Evolutionary conservation across 92 coral and sea anemone genomes (phyloP).

Genomic region (Actinostola sp.): DNA sequence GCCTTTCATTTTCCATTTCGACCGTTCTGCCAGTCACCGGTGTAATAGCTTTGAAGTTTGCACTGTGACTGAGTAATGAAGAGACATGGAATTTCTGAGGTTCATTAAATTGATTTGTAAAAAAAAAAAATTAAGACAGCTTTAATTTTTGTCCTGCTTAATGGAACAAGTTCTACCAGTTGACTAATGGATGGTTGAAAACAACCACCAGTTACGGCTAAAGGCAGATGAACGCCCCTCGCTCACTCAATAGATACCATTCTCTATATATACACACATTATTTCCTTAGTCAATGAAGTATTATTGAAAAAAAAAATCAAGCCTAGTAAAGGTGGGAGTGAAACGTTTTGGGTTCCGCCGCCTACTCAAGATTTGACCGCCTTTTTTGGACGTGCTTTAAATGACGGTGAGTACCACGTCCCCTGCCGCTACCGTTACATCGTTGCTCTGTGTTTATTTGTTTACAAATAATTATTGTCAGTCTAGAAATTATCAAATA

Average conservation of each 20-base stretch:
- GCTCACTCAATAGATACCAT: background rate
- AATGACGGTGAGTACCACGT: background rate
- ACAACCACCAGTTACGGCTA: constrained; percentile 5
- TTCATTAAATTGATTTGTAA: constrained; percentile 12
- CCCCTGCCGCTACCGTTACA: background rate
- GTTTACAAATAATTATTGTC: constrained; percentile 8
- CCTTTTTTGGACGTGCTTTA: background rate
- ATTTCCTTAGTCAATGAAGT: background rate
- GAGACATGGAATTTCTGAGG: background rate
- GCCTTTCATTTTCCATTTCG: too few relatives aligned
- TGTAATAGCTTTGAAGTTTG: too few relatives aligned
- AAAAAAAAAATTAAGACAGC: constrained; percentile 5
- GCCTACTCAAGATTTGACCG: constrained; percentile 2
- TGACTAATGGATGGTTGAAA: constrained; percentile 17
- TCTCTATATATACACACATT: background rate
- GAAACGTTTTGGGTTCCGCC: background rate
- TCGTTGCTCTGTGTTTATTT: background rate
- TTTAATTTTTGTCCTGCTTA: constrained; percentile 9
- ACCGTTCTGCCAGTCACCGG: too few relatives aligned
- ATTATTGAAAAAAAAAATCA: background rate
- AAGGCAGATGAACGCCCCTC: constrained; percentile 12
- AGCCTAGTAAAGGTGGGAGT: constrained; percentile 7
- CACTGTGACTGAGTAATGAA: too few relatives aligned
- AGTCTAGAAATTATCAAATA: constrained; percentile 1
- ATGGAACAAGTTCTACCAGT: constrained; percentile 15